Conservation (phyloP, 2,113 vertebrate species). For the Malaclemys terrapin region DNA sequence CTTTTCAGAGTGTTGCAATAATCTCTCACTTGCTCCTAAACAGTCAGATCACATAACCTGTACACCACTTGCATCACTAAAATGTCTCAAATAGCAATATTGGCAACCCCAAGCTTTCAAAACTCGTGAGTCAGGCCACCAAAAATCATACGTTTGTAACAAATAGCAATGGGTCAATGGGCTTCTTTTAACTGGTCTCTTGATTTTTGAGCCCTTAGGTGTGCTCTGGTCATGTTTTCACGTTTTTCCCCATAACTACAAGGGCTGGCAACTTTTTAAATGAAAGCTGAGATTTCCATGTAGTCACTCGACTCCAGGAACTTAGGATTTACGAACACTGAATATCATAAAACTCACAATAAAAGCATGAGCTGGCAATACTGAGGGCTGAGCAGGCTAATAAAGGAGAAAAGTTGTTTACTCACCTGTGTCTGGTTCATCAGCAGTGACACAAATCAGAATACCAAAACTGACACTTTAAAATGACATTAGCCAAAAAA, state of each 20-base stretch:
- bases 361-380: not conserved
- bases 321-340: not conserved
- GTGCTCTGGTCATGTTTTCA: not conserved
- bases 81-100: not conserved
- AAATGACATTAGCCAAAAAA: too few species aligned
- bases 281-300: not conserved
- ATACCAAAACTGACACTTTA: not conserved
- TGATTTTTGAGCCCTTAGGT: not conserved
- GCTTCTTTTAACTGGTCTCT: not conserved
- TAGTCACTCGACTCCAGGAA: not conserved
- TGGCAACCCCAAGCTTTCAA: not conserved
- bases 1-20: conserved; percentile 1
- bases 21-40: not conserved
- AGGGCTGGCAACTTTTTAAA: not conserved
- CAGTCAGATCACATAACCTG: not conserved
- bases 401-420: not conserved
- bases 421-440: not conserved
- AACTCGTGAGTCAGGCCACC: not conserved
- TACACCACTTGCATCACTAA: not conserved
- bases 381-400: not conserved
- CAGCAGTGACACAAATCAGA: not conserved
- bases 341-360: not conserved
- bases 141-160: not conserved
- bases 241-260: not conserved
- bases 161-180: not conserved